These are phyloP conservation scores for Picus viridis DNA, from an alignment of 2,797 vertebrate genomes.

Conservation along the genomic window DNA sequence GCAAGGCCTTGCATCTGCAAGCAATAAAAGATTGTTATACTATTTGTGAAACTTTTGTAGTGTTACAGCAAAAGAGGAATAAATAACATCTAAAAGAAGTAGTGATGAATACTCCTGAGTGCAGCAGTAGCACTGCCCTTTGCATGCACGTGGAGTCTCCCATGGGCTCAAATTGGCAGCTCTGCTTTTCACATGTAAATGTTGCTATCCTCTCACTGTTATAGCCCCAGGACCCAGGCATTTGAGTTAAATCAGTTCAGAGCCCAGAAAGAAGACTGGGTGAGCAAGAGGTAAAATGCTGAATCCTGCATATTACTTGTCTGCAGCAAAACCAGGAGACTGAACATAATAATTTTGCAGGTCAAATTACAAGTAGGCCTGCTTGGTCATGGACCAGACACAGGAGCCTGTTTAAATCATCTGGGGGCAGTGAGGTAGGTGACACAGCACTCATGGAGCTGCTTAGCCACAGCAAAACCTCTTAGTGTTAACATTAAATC, in stretches of 20 bases:
- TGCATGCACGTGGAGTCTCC: too few species aligned
- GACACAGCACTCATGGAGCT: background rate
- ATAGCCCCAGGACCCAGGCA: background rate
- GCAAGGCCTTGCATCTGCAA: background rate
- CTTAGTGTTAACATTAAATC: slow-evolving; percentile 9
- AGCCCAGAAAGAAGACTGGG: background rate
- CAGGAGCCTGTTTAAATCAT: background rate
- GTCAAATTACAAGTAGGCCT: background rate
- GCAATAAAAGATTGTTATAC: background rate
- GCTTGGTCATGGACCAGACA: background rate
- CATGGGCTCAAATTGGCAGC: background rate
- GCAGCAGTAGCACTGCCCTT: background rate
- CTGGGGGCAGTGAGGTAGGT: background rate
- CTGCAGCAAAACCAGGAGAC: background rate
- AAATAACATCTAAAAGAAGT: background rate
- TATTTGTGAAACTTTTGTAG: background rate
- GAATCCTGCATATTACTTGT: background rate
- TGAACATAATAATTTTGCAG: background rate
- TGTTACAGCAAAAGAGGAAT: background rate
- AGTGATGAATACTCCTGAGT: background rate
- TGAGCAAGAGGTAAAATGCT: background rate
- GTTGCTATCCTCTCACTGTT: background rate
- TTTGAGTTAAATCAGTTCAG: background rate
- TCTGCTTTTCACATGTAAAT: background rate
- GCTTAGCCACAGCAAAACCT: slow-evolving; percentile 9